A percentile compares a stretch with the other conserved stretches of the same genome.
phyloP scores from a whole-genome alignment of 2,797 vertebrate species.

The Pitangus sulphuratus region DNA sequence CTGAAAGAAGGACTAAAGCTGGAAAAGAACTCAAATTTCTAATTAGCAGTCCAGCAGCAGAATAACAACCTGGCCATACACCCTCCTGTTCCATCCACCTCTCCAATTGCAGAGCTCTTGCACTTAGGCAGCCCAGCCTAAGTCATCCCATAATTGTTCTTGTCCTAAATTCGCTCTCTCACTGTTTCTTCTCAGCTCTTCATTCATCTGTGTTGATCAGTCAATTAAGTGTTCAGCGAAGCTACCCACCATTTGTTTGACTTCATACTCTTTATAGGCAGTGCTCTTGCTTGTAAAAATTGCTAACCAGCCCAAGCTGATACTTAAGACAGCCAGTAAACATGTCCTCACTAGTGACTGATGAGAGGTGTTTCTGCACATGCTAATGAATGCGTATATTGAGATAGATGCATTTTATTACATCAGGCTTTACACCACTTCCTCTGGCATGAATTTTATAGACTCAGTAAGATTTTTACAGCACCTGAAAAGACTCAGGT shows the following conservation, averaged over 20 bases:
- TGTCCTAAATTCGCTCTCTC: neutral
- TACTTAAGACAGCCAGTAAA: constrained; percentile 7
- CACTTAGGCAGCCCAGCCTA: neutral
- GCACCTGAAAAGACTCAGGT: neutral
- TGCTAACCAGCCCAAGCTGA: neutral
- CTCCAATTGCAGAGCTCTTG: neutral
- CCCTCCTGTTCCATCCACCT: neutral
- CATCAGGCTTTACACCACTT: neutral
- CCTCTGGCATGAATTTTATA: constrained; percentile 16
- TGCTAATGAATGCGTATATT: neutral
- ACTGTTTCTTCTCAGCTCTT: neutral
- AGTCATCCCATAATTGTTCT: neutral
- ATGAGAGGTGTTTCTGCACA: neutral
- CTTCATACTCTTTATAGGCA: rapidly evolving
- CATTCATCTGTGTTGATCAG: neutral
- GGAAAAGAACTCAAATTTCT: neutral
- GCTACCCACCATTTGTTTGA: neutral
- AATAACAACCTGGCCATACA: neutral
- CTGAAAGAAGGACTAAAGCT: neutral
- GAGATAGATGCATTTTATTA: constrained; percentile 1
- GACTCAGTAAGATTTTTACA: neutral
- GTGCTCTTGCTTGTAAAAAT: neutral
- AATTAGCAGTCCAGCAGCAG: neutral
- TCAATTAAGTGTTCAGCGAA: neutral
- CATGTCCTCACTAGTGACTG: neutral